Evolutionary conservation across 2,888 invertebrate genomes (phyloP), one percentile per base, ranked within the genome.

Genomic region (Apamea crenata): DNA sequence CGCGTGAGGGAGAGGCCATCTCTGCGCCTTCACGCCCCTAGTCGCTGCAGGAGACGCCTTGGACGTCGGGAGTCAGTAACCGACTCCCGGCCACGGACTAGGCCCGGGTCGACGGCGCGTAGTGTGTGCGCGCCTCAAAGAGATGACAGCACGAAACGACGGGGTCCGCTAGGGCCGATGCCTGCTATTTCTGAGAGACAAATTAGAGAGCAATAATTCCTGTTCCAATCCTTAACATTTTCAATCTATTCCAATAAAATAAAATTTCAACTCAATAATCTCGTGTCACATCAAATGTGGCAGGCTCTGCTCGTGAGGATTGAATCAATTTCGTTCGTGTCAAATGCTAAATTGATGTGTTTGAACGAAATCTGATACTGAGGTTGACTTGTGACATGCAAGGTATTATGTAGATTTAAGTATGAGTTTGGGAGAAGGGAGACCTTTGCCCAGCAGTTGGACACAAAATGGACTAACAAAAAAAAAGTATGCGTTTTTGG

Each of bases 251-350:
- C n/a, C 44, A 83, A 82, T 82, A 63, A 72, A 73, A 81, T 72
- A 53, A 67, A 68, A 65, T 68, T 65, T 78, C 63, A 68, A 10
- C 59, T 78, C 71, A 78, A 82, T 87, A 80, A 83, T 73, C 74
- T 75, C 47, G 47, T 87, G 87, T 73, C 77, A 65, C 61, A 63
- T 86, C 74, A 69, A 78, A 69, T 63, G 78, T 50, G 21, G 14
- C 66, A 65, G 59, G 12, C 50, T 75, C 74, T 71, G 63, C 29
- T 53, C 56, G 68, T 32, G 59, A 76, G 56, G 47, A 81, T 72
- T 76, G 81, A 83, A 86, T 75, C 81, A 81, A 88, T 81, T 85
- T 82, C 61, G 77, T 73, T 88, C 89, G 36, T 85, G 87, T 87
- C 89, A 81, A 67, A 88, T 83, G 85, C 53, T 82, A 85, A 87